Base-by-base conservation (phyloP, 2,888 invertebrate species). In the Digitonthophagus gazella region DNA sequence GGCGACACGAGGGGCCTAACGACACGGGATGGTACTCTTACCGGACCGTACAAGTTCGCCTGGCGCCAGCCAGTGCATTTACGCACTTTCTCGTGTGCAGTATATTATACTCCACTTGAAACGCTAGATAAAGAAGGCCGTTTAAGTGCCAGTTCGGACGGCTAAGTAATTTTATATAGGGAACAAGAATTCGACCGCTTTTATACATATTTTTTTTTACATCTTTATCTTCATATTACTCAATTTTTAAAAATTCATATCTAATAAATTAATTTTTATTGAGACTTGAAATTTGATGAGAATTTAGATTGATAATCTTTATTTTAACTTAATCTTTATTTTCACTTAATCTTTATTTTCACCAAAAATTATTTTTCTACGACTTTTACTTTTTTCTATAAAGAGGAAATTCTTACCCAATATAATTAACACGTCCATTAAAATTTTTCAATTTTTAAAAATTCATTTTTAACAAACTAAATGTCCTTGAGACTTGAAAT, bases 141-240 rank as follows among this genome's bases (percentile, higher is more conserved):
- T 44, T 44, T 44, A 44, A 44, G 11, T n/a, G 28, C 2, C 6
- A 11, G 28, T 15, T 65, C 16, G 11, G 15, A 8, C 8, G 54
- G 44, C 18, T 20, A 58, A 58, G 58, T 19, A 58, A 58, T 58
- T 19, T 19, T 19, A 15, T 58, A 4, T 58, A 58, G 20, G 58
- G 20, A 58, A 58, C 58, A 19, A 58, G 18, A 58, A 58, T 58
- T 58, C 18, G 20, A 58, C 58, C 58, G 16, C 15, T 58, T 15
- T 18, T 20, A 15, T n/a, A n/a, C n/a, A n/a, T 19, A 18, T 61
- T 19, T 18, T 58, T 58, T 58, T 16, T 15, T 15, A 58, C 2
- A 2, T 44, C 15, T 15, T 15, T 65, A 28, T 54, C 65, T 28
- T 65, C 65, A 65, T 65, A 54, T 44, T 65, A 14, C 15, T 28